Base-by-base conservation (phyloP, 2,888 invertebrate genomes). In the Bruchidius siliquastri region DNA sequence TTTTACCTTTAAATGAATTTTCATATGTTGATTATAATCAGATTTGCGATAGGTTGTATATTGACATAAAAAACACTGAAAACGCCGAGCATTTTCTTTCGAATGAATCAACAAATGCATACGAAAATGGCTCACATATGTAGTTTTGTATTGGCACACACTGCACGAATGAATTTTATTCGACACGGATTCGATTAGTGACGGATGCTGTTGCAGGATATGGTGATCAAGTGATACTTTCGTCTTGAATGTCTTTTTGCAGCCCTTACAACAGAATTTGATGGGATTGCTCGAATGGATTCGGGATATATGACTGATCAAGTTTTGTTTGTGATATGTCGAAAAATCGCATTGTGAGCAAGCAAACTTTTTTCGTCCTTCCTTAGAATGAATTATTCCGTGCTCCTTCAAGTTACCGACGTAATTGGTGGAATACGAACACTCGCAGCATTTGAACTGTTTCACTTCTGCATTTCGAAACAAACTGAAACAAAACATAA, bases 121-220 rank as follows among this genome's bases (percentile, higher is more conserved):
- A 67, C 22, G 73, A 26, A 77, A 70, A 71, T 69, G 0, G 67
- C 67, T 32, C 13, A 18, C 68, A 0, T n/a, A 0, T 0, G 72
- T 32, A 13, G 77, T 74, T 71, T 74, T 69, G 68, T 68, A 76
- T 73, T 30, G 49, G 72, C 77, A 77, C 3, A 13, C 21, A 21
- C 66, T n/a, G 32, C 77, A 77, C 0, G 3, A 20, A 69, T 69
- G 67, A 22, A 73, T 70, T 72, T 76, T 73, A 0, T 22, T 68
- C 6, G 72, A 30, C 49, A 72, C 26, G 8, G 22, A 30, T 8
- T 68, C 18, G 1, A 18, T 21, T n/a, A 68, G 30, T n/a, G 69
- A 20, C 13, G 32, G 18, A 26, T 75, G 75, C 21, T 72, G 0
- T 2, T 30, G 26, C 26, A 75, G 30, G 13, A 75, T 70, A 22